phyloP scores from a whole-genome alignment of 2,797 vertebrate species.

The Furcifer pardalis region DNA sequence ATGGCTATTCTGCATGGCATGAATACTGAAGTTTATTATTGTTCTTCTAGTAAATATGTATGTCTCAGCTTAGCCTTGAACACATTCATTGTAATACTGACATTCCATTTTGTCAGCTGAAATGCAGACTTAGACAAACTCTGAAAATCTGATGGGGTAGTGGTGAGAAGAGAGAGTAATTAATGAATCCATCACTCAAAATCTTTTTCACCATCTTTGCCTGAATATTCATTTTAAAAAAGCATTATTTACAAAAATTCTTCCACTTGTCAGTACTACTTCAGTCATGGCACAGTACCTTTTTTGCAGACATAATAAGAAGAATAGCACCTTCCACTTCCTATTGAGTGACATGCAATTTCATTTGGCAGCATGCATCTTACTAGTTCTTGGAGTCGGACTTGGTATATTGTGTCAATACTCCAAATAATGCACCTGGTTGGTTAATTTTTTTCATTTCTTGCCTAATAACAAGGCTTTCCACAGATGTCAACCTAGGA shows the following conservation, averaged over 20 bases:
- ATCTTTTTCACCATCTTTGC: not conserved
- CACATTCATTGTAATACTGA: constrained; percentile 2
- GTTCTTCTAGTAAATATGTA: not conserved
- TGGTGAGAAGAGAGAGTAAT: not conserved
- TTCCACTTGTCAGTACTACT: constrained; percentile 14
- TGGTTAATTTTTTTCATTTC: not conserved
- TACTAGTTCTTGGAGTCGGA: constrained; percentile 4
- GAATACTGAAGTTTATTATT: not conserved
- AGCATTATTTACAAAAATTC: not conserved
- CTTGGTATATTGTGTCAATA: rapidly evolving
- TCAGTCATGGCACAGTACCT: not conserved
- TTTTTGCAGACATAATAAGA: not conserved
- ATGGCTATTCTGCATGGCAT: not conserved
- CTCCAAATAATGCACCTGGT: not conserved
- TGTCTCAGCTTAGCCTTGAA: not conserved
- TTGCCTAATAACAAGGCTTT: rapidly evolving
- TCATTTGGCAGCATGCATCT: not conserved
- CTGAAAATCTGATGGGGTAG: not conserved
- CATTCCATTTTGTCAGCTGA: constrained; percentile 19
- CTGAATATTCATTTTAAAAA: not conserved
- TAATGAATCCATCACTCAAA: not conserved
- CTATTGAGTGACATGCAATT: constrained; percentile 33
- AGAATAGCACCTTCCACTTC: not conserved
- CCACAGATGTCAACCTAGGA: rapidly evolving
- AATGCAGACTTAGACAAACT: constrained; percentile 7